phyloP scores from a whole-genome alignment of 2,888 invertebrate genomes.

The Lithophane semibrunnea region DNA sequence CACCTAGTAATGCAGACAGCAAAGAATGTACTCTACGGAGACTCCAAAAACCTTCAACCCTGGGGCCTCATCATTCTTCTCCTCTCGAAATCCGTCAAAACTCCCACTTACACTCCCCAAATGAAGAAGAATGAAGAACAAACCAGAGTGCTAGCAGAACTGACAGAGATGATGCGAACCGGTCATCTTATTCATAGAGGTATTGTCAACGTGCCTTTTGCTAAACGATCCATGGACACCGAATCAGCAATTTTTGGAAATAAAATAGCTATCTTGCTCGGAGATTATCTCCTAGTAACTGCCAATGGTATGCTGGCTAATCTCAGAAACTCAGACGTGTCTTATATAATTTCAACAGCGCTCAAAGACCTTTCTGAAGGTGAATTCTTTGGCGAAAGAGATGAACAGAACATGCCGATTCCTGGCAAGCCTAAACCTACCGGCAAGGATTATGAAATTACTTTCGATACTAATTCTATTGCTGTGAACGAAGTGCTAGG shows the following conservation, averaged over 20 bases:
- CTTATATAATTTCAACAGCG: slow-evolving; percentile 95
- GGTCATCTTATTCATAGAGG: slow-evolving; percentile 95
- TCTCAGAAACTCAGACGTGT: slow-evolving; percentile 93
- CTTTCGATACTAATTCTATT: slow-evolving; percentile 84
- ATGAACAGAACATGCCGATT: slow-evolving; percentile 93
- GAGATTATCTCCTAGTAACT: slow-evolving; percentile 95
- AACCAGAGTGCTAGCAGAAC: slow-evolving; percentile 90
- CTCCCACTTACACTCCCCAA: slow-evolving; percentile 90
- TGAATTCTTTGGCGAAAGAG: slow-evolving; percentile 94
- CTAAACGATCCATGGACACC: slow-evolving; percentile 90
- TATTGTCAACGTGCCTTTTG: slow-evolving; percentile 86
- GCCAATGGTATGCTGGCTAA: slow-evolving; percentile 95
- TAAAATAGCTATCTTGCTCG: slow-evolving; percentile 96
- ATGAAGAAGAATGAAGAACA: slow-evolving; percentile 90
- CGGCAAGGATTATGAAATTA: slow-evolving; percentile 79
- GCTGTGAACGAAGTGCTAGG: slow-evolving; percentile 85
- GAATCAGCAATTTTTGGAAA: slow-evolving; percentile 96
- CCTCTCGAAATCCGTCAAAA: slow-evolving; percentile 93
- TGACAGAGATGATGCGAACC: slow-evolving; percentile 96
- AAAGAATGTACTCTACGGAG: slow-evolving; percentile 95
- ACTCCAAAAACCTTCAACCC: slow-evolving; percentile 95
- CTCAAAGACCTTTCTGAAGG: slow-evolving; percentile 95
- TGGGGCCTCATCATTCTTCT: slow-evolving; percentile 96
- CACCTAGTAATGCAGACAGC: slow-evolving; percentile 96
- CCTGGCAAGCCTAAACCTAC: slow-evolving; percentile 91